These are phyloP conservation scores for Gorsachius goisagi DNA, from an alignment of 2,113 vertebrate species.

Conservation along the genomic window DNA sequence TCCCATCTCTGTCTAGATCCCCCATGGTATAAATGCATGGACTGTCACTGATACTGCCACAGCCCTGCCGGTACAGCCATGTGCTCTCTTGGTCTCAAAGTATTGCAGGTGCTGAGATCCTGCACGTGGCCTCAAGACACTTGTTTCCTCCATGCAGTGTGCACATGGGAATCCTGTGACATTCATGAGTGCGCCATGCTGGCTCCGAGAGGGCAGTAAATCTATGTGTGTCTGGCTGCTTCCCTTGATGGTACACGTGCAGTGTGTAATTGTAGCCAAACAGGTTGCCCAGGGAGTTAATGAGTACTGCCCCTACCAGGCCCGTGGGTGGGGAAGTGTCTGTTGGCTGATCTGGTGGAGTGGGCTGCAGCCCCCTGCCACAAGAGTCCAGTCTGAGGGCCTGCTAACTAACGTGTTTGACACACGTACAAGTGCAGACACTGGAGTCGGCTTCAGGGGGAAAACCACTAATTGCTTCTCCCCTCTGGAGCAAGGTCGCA, in stretches of 20 bases:
- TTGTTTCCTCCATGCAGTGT: not conserved
- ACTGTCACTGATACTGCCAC: not conserved
- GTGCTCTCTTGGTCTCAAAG: not conserved
- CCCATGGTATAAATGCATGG: not conserved
- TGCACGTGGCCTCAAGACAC: not conserved
- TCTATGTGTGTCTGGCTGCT: not conserved
- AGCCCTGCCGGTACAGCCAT: not conserved
- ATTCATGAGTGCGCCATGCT: fast-evolving
- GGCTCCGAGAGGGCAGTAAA: not conserved
- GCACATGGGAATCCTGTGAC: not conserved
- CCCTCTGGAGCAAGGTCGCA: not conserved
- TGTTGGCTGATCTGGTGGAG: not conserved
- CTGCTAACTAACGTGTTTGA: fast-evolving
- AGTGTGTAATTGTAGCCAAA: not conserved
- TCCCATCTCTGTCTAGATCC: not conserved
- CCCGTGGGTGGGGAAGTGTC: not conserved
- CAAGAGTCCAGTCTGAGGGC: fast-evolving
- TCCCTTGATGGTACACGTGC: not conserved
- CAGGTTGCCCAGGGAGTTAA: not conserved
- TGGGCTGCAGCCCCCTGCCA: not conserved
- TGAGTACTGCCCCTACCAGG: fast-evolving
- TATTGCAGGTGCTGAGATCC: not conserved
- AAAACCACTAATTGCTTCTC: not conserved
- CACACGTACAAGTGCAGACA: fast-evolving
- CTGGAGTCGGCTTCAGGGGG: not conserved